A percentile compares a stretch with the other conserved stretches of the same genome.
These are phyloP conservation scores for Hydropsyche tenuis DNA, from an alignment of 1,140 invertebrate genomes.

Conservation along the genomic window DNA sequence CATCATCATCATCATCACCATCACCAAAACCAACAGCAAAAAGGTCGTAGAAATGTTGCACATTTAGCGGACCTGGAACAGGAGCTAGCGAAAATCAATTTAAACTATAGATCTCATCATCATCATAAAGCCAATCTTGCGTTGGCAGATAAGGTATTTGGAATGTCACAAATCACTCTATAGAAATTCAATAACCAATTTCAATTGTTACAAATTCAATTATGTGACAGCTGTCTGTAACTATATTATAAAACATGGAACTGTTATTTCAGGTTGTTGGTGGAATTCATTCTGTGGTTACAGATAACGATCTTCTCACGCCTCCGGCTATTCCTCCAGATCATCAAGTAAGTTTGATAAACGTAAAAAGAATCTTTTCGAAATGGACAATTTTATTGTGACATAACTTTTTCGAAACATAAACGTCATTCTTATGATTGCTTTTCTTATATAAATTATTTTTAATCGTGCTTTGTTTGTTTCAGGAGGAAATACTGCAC, in stretches of 20 bases:
- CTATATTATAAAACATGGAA: not conserved
- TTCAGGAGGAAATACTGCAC: constrained; percentile 47
- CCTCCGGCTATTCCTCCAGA: constrained; percentile 44
- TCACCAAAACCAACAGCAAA: constrained; percentile 46
- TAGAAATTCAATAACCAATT: too few species aligned
- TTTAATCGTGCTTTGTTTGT: too few species aligned
- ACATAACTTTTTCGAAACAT: too few species aligned
- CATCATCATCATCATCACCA: constrained; percentile 36
- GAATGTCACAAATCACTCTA: too few species aligned
- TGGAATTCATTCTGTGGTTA: constrained; percentile 35
- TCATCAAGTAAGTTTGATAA: constrained; percentile 40
- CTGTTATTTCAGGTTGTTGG: constrained; percentile 39
- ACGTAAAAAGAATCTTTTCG: not conserved
- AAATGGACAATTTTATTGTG: not conserved
- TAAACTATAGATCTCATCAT: constrained; percentile 57
- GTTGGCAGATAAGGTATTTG: constrained; percentile 51
- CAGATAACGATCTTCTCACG: constrained; percentile 44
- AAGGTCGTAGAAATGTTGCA: constrained; percentile 53
- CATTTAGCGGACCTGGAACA: constrained; percentile 59
- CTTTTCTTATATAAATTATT: too few species aligned
- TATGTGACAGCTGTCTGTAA: not conserved
- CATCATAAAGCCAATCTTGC: constrained; percentile 55
- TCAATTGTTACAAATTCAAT: too few species aligned
- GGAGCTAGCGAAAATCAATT: constrained; percentile 61
- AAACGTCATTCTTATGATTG: too few species aligned